Evolutionary conservation across 2,113 vertebrate genomes (phyloP).

Genomic region (Pardalotus punctatus): DNA sequence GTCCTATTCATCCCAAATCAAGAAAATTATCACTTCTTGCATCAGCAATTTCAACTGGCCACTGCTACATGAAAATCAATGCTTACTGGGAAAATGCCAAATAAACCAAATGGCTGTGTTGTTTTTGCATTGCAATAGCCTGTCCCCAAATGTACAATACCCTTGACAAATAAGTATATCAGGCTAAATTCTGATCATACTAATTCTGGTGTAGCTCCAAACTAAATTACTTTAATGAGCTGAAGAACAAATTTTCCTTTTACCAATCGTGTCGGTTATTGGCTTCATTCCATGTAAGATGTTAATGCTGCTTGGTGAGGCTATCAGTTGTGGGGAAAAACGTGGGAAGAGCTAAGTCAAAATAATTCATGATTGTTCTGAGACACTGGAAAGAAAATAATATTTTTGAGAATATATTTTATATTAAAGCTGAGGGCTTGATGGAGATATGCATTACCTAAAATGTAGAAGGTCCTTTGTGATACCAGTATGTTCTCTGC

Average conservation of each 20-base stretch:
- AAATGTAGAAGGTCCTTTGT: background rate
- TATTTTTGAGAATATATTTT: background rate
- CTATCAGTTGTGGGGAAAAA: background rate
- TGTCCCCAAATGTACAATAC: background rate
- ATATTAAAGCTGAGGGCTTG: background rate
- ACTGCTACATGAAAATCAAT: background rate
- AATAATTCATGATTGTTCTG: background rate
- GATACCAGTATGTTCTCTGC: background rate
- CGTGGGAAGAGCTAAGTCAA: background rate
- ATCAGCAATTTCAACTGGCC: slow-evolving; percentile 1
- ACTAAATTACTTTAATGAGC: background rate
- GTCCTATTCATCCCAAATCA: background rate
- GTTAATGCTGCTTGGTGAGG: background rate
- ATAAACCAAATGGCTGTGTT: background rate
- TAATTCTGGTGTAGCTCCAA: background rate
- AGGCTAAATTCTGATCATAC: background rate
- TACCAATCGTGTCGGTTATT: background rate
- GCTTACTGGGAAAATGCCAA: background rate
- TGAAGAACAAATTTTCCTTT: background rate
- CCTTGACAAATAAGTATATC: background rate
- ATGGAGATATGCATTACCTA: background rate
- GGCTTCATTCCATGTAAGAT: background rate
- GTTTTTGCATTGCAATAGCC: background rate
- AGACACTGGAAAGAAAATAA: background rate
- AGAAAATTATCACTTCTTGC: slow-evolving; percentile 16